Percentiles rank a stretch among this genome's conserved stretches.
Evolutionary conservation across 23 tunicate genomes (phyloP).

Genomic region (Trididemnum nubilum): DNA sequence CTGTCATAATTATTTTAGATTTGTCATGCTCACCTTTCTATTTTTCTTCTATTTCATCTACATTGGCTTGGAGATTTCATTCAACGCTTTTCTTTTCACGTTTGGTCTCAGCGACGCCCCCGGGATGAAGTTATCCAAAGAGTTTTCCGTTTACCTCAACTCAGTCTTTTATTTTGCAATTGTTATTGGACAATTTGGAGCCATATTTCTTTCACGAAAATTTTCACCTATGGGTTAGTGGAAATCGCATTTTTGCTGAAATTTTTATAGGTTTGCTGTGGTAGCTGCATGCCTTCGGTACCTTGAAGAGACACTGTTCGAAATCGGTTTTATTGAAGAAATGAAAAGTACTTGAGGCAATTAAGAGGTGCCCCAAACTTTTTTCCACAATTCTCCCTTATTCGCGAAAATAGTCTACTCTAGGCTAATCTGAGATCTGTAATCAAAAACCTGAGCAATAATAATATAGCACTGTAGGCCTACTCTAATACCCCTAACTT

Average conservation of each 20-base stretch:
- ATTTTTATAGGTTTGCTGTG: too few species aligned
- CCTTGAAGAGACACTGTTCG: too few species aligned
- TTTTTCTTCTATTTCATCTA: constrained; percentile 46
- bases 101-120: constrained; percentile 25
- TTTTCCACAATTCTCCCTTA: too few species aligned
- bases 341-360: too few species aligned
- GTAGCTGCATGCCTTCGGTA: too few species aligned
- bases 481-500: too few species aligned
- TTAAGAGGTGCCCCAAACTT: too few species aligned
- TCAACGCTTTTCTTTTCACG: constrained; percentile 30
- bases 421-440: too few species aligned
- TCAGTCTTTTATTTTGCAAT: constrained; percentile 20
- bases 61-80: constrained; percentile 28
- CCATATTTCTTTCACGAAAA: constrained; percentile 46
- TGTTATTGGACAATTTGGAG: constrained; percentile 40
- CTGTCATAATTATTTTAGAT: constrained; percentile 16
- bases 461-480: too few species aligned
- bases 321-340: too few species aligned
- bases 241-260: neutral
- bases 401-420: too few species aligned
- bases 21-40: constrained; percentile 14
- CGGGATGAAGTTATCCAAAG: constrained; percentile 43
- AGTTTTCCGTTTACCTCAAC: constrained; percentile 11
- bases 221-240: constrained; percentile 43
- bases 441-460: too few species aligned